These are phyloP conservation scores for Stenopsyche tienmushanensis DNA, from an alignment of 1,140 invertebrate species.

Conservation along the genomic window DNA sequence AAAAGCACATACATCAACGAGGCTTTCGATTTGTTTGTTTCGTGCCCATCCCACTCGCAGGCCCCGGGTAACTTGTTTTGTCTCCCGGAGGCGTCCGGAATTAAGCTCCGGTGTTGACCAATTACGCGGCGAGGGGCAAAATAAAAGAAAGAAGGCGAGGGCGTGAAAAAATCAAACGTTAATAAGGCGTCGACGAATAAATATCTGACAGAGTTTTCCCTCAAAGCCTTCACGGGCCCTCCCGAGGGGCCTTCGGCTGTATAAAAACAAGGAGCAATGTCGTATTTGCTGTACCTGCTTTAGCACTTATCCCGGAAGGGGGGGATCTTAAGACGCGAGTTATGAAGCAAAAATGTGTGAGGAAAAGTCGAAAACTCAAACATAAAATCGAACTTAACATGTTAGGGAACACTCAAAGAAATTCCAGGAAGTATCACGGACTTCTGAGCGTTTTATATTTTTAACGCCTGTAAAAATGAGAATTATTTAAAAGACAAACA, in stretches of 20 bases:
- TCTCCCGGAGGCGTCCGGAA: constrained; percentile 21
- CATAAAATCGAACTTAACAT: too few species aligned
- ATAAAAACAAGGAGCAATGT: constrained; percentile 1
- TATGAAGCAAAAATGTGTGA: too few species aligned
- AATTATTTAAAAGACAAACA: too few species aligned
- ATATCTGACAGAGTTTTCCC: background rate
- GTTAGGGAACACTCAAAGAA: too few species aligned
- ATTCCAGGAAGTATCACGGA: too few species aligned
- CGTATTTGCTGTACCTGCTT: background rate
- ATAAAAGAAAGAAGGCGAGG: constrained; percentile 29
- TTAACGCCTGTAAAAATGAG: too few species aligned
- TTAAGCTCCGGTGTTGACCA: constrained; percentile 38
- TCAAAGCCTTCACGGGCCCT: background rate
- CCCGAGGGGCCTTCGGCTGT: background rate
- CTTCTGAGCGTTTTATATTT: too few species aligned
- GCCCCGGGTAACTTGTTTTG: constrained; percentile 32
- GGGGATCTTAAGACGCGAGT: too few species aligned
- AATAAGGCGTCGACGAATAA: constrained; percentile 20
- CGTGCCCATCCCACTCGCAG: too few species aligned
- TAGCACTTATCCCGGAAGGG: background rate
- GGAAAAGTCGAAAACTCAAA: too few species aligned
- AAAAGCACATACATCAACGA: constrained; percentile 37
- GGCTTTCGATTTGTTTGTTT: constrained; percentile 40
- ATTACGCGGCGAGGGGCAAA: constrained; percentile 37
- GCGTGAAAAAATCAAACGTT: constrained; percentile 32